A percentile compares a stretch with the other conserved stretches of the same genome.
Conservation (phyloP, 2,888 invertebrate species). For the Chamaedrilus cognettii region DNA sequence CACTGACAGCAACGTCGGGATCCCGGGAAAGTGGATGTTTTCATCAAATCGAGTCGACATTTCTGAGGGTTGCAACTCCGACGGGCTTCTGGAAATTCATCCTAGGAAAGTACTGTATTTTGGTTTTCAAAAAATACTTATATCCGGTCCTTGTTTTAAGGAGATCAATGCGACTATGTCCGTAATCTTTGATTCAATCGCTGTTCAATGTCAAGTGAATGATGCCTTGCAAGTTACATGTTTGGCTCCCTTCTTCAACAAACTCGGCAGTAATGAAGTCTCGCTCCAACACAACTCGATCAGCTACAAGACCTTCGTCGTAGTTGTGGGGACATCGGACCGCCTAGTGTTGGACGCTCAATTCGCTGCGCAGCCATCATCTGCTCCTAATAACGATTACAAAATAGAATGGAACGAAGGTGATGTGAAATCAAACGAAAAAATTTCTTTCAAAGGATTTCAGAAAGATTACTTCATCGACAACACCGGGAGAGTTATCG, state of each 20-base stretch:
- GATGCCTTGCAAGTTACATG: constrained; percentile 10
- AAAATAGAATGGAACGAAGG: too few species aligned
- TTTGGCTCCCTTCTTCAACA: constrained; percentile 13
- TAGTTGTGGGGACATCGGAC: not conserved
- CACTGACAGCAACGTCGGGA: constrained; percentile 13
- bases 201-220: not conserved
- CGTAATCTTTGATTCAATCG: constrained; percentile 11
- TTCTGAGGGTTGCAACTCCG: constrained; percentile 9
- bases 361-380: too few species aligned
- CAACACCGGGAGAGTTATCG: too few species aligned
- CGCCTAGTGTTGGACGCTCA: not conserved
- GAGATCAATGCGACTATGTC: not conserved
- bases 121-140: constrained; percentile 11
- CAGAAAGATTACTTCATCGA: too few species aligned
- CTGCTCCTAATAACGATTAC: too few species aligned
- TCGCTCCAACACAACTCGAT: constrained; percentile 1
- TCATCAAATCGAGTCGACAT: constrained; percentile 16
- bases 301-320: constrained; percentile 2
- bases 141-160: constrained; percentile 20
- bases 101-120: constrained; percentile 15
- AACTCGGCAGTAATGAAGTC: not conserved
- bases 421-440: too few species aligned
- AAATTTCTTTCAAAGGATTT: too few species aligned
- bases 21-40: constrained; percentile 23
- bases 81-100: constrained; percentile 7